Percentiles rank a stretch among this genome's conserved stretches.
phyloP scores from a whole-genome alignment of 2,797 vertebrate genomes.

The Lycodopsis pacificus region DNA sequence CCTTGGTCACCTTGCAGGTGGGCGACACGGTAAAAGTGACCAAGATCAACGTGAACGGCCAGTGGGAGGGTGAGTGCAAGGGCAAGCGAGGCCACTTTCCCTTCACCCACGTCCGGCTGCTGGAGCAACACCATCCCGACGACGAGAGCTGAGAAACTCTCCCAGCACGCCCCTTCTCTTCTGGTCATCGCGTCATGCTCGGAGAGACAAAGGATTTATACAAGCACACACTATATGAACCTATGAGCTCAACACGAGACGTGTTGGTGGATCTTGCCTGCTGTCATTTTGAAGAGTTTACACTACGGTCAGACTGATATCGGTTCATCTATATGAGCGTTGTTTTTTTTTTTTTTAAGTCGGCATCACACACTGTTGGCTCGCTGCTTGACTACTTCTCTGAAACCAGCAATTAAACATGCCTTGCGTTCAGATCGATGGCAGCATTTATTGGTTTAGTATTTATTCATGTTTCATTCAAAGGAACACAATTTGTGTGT shows the following conservation, averaged over 20 bases:
- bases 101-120: slow-evolving; percentile 96
- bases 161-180: background rate
- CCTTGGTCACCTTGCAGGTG: slow-evolving; percentile 80
- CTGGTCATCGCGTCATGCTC: slow-evolving; percentile 6
- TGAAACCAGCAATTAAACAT: background rate
- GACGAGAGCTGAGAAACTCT: slow-evolving; percentile 77
- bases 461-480: slow-evolving; percentile 12
- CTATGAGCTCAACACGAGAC: slow-evolving; percentile 20
- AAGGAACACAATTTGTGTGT: background rate
- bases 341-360: background rate
- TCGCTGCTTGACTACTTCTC: background rate
- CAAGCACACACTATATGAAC: slow-evolving; percentile 58
- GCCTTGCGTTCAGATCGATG: background rate
- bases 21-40: slow-evolving; percentile 98
- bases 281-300: slow-evolving; percentile 46
- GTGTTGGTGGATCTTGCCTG: slow-evolving; percentile 14
- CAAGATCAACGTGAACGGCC: slow-evolving; percentile 98
- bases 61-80: slow-evolving; percentile 99
- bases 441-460: slow-evolving; percentile 17
- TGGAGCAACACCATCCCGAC: slow-evolving; percentile 94
- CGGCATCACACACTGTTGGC: background rate
- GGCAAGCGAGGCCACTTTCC: slow-evolving; percentile 96
- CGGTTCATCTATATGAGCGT: slow-evolving; percentile 10
- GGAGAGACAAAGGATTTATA: slow-evolving; percentile 29
- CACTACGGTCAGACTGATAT: slow-evolving; percentile 57